phyloP scores from a whole-genome alignment of 1,140 invertebrate genomes.

The Cylas formicarius region DNA sequence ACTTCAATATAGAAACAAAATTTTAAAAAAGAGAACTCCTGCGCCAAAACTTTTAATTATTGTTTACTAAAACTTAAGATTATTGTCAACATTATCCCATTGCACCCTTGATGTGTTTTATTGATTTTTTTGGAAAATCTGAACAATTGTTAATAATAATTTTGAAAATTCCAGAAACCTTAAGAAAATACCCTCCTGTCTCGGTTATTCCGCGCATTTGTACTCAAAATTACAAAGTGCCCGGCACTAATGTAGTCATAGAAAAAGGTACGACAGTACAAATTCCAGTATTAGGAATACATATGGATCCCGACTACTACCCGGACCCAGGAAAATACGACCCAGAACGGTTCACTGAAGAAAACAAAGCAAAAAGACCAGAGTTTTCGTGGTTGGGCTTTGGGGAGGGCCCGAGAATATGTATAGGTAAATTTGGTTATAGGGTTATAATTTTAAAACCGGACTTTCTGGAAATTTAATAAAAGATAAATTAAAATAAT shows the following conservation, averaged over 20 bases:
- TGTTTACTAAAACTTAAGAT: too few species aligned
- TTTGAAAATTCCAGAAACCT: constrained; percentile 48
- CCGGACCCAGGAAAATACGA: constrained; percentile 56
- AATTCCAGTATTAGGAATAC: constrained; percentile 42
- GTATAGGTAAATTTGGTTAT: too few species aligned
- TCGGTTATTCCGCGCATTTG: constrained; percentile 14
- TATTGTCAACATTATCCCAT: too few species aligned
- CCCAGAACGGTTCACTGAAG: constrained; percentile 55
- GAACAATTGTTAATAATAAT: too few species aligned
- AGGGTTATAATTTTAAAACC: too few species aligned
- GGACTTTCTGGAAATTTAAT: too few species aligned
- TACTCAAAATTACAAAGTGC: constrained; percentile 18
- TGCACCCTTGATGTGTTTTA: too few species aligned
- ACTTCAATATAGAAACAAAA: too few species aligned
- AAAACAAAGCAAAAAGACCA: constrained; percentile 37
- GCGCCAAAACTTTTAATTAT: too few species aligned
- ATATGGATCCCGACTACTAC: constrained; percentile 47
- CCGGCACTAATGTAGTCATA: constrained; percentile 40
- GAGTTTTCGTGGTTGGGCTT: constrained; percentile 52
- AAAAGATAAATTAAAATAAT: too few species aligned
- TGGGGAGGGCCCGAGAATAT: constrained; percentile 57
- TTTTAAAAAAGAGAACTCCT: too few species aligned
- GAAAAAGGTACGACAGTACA: constrained; percentile 41
- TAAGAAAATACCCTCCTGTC: constrained; percentile 52
- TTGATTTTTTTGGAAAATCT: too few species aligned